These are phyloP conservation scores for Beris morrisii DNA, from an alignment of 2,888 invertebrate species.

Conservation along the genomic window DNA sequence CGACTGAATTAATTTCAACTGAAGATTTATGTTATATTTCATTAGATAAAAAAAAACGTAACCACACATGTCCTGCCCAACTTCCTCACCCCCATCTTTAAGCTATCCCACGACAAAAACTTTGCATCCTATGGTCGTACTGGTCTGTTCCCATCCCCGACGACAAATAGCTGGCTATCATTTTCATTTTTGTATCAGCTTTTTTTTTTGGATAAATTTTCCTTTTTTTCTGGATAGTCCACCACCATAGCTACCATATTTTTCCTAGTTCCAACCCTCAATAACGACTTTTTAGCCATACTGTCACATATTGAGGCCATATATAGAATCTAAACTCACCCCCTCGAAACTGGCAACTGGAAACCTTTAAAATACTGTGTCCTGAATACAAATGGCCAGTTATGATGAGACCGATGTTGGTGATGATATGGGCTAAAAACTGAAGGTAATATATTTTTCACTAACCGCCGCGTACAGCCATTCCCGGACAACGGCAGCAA, in stretches of 20 bases:
- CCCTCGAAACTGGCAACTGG: conserved; percentile 3
- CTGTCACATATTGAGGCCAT: conserved; percentile 20
- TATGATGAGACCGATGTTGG: conserved; percentile 40
- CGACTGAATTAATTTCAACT: too few relatives aligned
- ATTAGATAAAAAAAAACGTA: too few relatives aligned
- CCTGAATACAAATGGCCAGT: conserved; percentile 46
- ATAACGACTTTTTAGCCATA: conserved; percentile 3
- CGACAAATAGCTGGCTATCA: conserved; percentile 26
- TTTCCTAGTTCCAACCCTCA: background rate
- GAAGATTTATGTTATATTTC: too few relatives aligned
- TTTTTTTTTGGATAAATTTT: background rate
- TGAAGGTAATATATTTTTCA: too few relatives aligned
- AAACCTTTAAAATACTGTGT: conserved; percentile 34
- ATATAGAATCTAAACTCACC: background rate
- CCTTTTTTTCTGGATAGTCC: conserved; percentile 7
- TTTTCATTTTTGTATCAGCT: conserved; percentile 16
- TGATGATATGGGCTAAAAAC: conserved; percentile 13
- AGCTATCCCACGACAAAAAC: background rate
- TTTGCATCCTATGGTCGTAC: background rate
- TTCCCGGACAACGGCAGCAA: conserved; percentile 7
- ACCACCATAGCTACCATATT: background rate
- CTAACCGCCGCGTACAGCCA: conserved; percentile 34
- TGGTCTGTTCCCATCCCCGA: background rate
- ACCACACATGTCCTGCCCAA: too few relatives aligned
- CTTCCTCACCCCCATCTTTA: too few relatives aligned